These are phyloP conservation scores for Nebria salina DNA, from an alignment of 2,888 invertebrate genomes.

Conservation along the genomic window DNA sequence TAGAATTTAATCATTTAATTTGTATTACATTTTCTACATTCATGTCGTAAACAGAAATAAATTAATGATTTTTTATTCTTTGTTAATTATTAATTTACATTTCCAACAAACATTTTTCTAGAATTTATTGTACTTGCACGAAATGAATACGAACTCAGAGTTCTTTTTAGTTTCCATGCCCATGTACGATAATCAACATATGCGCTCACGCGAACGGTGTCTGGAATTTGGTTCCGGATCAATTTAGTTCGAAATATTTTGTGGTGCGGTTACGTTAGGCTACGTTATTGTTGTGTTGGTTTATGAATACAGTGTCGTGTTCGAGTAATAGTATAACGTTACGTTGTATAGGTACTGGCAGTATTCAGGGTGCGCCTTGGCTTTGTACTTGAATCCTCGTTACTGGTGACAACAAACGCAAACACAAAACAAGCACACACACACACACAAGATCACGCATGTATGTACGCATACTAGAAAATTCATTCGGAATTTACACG, in stretches of 20 bases:
- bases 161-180: no score
- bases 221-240: constrained; percentile 7
- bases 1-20: no score
- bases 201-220: neutral
- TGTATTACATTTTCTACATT: no score
- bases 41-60: no score
- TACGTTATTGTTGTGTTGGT: neutral
- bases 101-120: no score
- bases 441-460: neutral
- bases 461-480: constrained; percentile 2
- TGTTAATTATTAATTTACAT: no score
- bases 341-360: neutral
- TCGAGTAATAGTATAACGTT: neutral
- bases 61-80: no score
- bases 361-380: no score
- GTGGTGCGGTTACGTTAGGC: neutral
- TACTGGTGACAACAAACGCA: constrained; percentile 4
- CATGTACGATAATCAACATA: no score
- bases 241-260: constrained; percentile 19
- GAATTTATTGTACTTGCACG: no score
- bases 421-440: no score
- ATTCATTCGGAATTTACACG: constrained; percentile 22
- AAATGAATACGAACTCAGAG: no score
- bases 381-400: neutral
- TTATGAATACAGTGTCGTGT: neutral